Evolutionary conservation across 2,888 invertebrate species (phyloP).

Genomic region (Drepanosiphum platanoidis): DNA sequence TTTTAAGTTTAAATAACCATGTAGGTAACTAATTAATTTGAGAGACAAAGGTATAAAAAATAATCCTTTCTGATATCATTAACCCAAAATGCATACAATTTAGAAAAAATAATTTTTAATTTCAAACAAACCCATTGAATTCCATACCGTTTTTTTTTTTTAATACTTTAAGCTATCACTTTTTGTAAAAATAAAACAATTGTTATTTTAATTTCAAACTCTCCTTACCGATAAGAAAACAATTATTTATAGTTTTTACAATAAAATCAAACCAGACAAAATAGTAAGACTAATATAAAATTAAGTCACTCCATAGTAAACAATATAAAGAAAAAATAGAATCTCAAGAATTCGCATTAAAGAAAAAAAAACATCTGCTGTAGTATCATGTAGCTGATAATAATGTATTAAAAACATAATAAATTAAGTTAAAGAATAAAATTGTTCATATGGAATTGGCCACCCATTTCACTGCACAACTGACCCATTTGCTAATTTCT

Average conservation of each 20-base stretch:
- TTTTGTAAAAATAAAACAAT: constrained; percentile 15
- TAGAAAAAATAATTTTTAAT: constrained; percentile 25
- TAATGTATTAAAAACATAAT: not conserved
- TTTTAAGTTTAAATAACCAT: constrained; percentile 29
- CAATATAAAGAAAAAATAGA: not conserved
- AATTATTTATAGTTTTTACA: not conserved
- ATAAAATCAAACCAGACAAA: not conserved
- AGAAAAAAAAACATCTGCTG: not conserved
- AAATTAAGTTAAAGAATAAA: constrained; percentile 1
- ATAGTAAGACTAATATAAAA: not conserved
- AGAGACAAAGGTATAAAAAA: constrained; percentile 42
- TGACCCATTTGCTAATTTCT: constrained; percentile 23
- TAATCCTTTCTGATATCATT: constrained; percentile 19
- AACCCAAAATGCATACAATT: not conserved
- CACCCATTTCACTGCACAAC: constrained; percentile 35
- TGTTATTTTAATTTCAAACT: not conserved
- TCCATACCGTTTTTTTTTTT: not conserved
- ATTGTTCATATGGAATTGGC: constrained; percentile 44
- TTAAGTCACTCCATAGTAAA: not conserved
- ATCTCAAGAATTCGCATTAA: not conserved
- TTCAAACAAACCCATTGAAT: constrained; percentile 34
- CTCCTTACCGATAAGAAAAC: not conserved
- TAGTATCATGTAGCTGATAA: not conserved
- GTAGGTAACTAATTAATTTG: constrained; percentile 52
- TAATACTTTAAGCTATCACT: not conserved